Base-by-base conservation (phyloP, 2,113 vertebrate genomes). In the Laticauda laticaudata region DNA sequence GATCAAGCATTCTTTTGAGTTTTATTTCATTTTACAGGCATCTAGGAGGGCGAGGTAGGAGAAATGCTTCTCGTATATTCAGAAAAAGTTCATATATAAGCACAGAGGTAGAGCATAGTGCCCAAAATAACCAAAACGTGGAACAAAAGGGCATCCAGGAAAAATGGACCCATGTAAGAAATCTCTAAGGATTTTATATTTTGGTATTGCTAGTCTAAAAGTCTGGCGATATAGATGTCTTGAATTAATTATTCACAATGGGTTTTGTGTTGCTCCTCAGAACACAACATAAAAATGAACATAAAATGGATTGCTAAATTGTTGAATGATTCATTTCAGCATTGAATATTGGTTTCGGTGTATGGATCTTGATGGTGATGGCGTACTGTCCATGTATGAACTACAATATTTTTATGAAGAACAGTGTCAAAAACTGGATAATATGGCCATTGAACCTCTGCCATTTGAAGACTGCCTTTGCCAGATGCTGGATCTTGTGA, bases 341-440 rank as follows among this genome's bases (percentile, higher is more conserved):
- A 99, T 99, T 92, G 99, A 99, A 97, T 99, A 99, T 97, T 99
- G 99, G 99, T 99, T 99, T 97, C 99, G 99, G 95, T 99, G 99
- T 94, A 99, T 99, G 99, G 99, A 99, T 96, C 96, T 99, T 91
- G 99, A 99, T 53, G 99, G 99, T 2, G 99, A 99, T 55, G 99
- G 99, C 0, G 97, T 97, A 69, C 96, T 99, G 92, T 99, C 99
- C 93, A 98, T 99, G 98, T 99, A 99, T 61, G 99, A 99, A 96
- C 95, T 99, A 92, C 98, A 99, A 95, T 98, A 98, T 94, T 99
- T 99, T 97, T 99, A 99, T 54, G 98, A 99, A 96, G 99, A 99
- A 93, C 99, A 99, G 95, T 98, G 98, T 95, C 99, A 98, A 93
- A 98, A 98, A 95, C 97, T 99, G 96, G 98, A 98, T 91, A 96